These are phyloP conservation scores for Corvus hawaiiensis DNA, from an alignment of 2,113 vertebrate species.

Conservation along the genomic window DNA sequence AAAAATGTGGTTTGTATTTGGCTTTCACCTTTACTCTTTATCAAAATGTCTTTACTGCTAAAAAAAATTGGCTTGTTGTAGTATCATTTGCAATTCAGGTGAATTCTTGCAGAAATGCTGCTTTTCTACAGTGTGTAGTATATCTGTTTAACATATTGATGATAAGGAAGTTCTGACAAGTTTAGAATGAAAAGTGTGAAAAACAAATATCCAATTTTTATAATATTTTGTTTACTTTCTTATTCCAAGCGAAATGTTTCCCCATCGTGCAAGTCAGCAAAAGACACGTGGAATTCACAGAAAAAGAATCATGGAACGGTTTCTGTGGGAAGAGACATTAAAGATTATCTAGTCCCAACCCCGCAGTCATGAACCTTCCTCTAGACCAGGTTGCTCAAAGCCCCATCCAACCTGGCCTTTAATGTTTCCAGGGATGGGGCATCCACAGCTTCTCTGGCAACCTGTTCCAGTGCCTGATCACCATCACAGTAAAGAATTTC, in stretches of 20 bases:
- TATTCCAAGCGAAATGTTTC: not conserved
- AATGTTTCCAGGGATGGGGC: not conserved
- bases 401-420: not conserved
- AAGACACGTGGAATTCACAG: not conserved
- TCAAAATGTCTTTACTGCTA: not conserved
- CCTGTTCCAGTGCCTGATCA: not conserved
- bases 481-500: not conserved
- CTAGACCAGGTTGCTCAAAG: not conserved
- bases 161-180: not conserved
- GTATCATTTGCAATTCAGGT: slow-evolving; percentile 6
- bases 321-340: not conserved
- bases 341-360: not conserved
- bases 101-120: not conserved
- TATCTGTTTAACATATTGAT: not conserved
- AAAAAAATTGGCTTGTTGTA: not conserved
- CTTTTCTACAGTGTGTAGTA: not conserved
- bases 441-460: not conserved
- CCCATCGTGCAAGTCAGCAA: not conserved
- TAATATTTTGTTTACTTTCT: not conserved
- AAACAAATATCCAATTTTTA: not conserved
- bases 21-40: not conserved
- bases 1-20: not conserved
- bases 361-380: fast-evolving
- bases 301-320: not conserved
- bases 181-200: not conserved